Conservation (phyloP, 2,888 invertebrate species). For the Cerceris ruficornis region DNA sequence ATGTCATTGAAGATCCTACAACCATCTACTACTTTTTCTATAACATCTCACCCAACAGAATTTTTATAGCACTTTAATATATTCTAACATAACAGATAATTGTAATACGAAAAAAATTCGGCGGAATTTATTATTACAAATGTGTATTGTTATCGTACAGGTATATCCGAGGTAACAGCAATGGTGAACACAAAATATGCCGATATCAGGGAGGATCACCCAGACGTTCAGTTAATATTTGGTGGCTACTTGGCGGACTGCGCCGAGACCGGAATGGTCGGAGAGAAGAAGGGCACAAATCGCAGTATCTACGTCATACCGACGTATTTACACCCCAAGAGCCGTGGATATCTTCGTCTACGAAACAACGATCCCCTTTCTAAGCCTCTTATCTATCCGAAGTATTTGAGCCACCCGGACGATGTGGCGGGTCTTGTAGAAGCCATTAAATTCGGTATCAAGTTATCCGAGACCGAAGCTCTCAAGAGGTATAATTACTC, state of each 20-base stretch:
- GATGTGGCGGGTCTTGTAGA: constrained; percentile 92
- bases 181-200: constrained; percentile 92
- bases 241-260: constrained; percentile 93
- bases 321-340: constrained; percentile 92
- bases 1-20: too few relatives aligned
- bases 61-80: too few relatives aligned
- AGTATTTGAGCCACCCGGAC: constrained; percentile 89
- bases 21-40: too few relatives aligned
- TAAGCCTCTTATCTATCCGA: constrained; percentile 93
- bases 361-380: constrained; percentile 90
- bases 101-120: too few relatives aligned
- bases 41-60: too few relatives aligned
- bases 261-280: constrained; percentile 93
- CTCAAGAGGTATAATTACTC: constrained; percentile 74
- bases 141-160: constrained; percentile 76
- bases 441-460: constrained; percentile 91
- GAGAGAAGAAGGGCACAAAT: constrained; percentile 87
- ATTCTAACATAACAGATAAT: too few relatives aligned
- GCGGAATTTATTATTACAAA: too few relatives aligned
- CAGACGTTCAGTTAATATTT: constrained; percentile 94
- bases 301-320: constrained; percentile 90
- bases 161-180: constrained; percentile 92
- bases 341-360: constrained; percentile 90
- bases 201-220: constrained; percentile 88
- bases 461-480: constrained; percentile 87